Conservation (phyloP, 1,140 invertebrate species). For the Calliopsis andreniformis region DNA sequence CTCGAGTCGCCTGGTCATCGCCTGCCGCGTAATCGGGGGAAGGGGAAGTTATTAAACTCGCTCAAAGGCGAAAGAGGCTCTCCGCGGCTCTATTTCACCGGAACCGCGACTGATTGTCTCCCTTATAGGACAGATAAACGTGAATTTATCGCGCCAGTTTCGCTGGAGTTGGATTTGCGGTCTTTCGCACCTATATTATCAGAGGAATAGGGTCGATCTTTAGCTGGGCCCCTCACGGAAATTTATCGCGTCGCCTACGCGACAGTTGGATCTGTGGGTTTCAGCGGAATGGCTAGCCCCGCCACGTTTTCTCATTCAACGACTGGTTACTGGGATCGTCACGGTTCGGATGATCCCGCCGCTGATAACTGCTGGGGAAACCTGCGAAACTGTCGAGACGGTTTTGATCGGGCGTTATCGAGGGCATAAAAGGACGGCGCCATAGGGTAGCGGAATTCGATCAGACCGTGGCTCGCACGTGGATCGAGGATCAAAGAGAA, state of each 20-base stretch:
- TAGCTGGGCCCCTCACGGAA: constrained; percentile 15
- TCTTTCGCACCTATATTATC: constrained; percentile 46
- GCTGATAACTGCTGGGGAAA: not conserved
- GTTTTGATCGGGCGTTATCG: not conserved
- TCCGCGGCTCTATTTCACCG: constrained; percentile 20
- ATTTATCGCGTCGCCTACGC: constrained; percentile 45
- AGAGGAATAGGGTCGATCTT: constrained; percentile 33
- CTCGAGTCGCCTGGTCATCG: not conserved
- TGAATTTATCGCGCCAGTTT: constrained; percentile 44
- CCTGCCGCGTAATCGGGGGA: constrained; percentile 8
- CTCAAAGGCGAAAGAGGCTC: not conserved
- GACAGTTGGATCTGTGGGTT: constrained; percentile 61
- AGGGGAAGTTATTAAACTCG: constrained; percentile 36
- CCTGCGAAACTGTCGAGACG: not conserved
- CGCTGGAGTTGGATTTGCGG: constrained; percentile 39
- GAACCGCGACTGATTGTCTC: constrained; percentile 27
- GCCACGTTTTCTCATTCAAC: constrained; percentile 5
- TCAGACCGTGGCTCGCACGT: no score
- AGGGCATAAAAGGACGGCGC: not conserved
- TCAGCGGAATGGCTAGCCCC: constrained; percentile 41
- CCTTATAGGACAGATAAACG: constrained; percentile 44
- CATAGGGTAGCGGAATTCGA: no score
- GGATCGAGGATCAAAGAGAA: no score
- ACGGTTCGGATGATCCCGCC: not conserved
- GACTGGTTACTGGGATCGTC: not conserved